phyloP scores from a whole-genome alignment of 2,797 vertebrate genomes.

The Nannoperca obscura region DNA sequence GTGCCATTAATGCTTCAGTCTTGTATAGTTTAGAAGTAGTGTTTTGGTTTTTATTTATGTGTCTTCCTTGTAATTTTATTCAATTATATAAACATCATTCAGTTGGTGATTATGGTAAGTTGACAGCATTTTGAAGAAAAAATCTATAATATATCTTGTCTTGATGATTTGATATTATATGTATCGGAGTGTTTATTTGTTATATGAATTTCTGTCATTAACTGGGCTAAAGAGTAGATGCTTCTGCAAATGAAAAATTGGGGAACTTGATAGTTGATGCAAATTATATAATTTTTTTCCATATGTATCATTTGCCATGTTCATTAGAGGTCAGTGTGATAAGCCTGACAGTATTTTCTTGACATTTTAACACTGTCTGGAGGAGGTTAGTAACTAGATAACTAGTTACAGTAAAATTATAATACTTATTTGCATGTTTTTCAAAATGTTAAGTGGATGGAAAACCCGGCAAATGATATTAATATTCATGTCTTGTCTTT shows the following conservation, averaged over 20 bases:
- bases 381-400: background rate
- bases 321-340: conserved; percentile 4
- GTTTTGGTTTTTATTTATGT: background rate
- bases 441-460: background rate
- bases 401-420: background rate
- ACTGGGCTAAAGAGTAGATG: background rate
- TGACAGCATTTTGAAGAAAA: background rate
- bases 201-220: background rate
- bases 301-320: background rate
- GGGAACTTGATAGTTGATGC: background rate
- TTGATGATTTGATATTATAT: background rate
- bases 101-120: background rate
- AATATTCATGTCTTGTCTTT: conserved; percentile 13
- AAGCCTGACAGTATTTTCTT: conserved; percentile 19
- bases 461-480: background rate
- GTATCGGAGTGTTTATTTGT: background rate
- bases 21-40: too few species aligned
- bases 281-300: background rate
- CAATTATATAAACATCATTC: background rate
- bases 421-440: background rate
- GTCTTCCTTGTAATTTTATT: background rate
- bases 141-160: background rate
- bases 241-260: conserved; percentile 7
- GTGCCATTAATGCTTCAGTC: background rate
- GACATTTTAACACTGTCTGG: conserved; percentile 11